phyloP scores from a whole-genome alignment of 37 sponge, comb jelly and placozoan genomes.

The Ephydatia muelleri region DNA sequence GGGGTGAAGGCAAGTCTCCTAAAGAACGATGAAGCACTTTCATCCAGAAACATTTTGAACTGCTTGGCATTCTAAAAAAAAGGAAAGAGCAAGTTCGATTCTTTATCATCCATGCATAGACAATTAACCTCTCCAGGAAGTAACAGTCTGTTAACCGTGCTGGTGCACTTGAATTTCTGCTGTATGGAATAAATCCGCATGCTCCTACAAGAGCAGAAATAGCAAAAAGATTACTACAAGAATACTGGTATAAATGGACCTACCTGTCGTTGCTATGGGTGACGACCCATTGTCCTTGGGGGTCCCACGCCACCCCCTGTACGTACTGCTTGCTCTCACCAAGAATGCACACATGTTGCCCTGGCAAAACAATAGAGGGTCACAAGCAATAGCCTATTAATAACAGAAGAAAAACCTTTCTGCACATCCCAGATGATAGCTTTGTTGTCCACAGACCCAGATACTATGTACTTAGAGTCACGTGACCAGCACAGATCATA shows the following conservation, averaged over 20 bases:
- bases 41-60: constrained; percentile 66
- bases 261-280: constrained; percentile 88
- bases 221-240: background rate
- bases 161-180: constrained; percentile 42
- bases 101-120: background rate
- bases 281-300: constrained; percentile 66
- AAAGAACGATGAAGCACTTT: constrained; percentile 78
- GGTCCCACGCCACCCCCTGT: constrained; percentile 98
- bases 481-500: constrained; percentile 95
- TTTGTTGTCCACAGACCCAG: constrained; percentile 94
- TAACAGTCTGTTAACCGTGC: constrained; percentile 35
- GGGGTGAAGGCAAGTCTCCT: constrained; percentile 89
- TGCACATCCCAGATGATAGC: constrained; percentile 94
- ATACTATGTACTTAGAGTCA: constrained; percentile 72
- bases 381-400: background rate
- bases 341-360: constrained; percentile 54
- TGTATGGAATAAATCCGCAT: constrained; percentile 36
- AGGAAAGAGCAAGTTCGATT: background rate
- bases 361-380: constrained; percentile 33
- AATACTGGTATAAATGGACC: background rate
- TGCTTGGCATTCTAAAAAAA: constrained; percentile 38
- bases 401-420: constrained; percentile 53
- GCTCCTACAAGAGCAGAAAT: constrained; percentile 10
- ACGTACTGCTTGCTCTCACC: constrained; percentile 87
- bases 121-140: constrained; percentile 15